phyloP scores from a whole-genome alignment of 2,797 vertebrate species.

The Sebastes reedi region DNA sequence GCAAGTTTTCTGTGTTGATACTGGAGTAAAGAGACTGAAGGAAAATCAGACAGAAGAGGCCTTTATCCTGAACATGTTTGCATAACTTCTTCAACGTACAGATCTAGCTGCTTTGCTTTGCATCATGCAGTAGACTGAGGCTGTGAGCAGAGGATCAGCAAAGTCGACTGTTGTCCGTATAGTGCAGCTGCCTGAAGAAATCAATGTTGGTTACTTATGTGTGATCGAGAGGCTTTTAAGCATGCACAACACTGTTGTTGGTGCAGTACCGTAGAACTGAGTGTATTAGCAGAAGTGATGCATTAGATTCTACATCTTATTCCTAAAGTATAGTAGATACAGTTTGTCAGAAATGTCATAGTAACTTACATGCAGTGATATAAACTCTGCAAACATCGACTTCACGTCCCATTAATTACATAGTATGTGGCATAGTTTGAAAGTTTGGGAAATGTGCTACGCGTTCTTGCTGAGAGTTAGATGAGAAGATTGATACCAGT shows the following conservation, averaged over 20 bases:
- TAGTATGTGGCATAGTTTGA: background rate
- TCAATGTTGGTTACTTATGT: conserved; percentile 34
- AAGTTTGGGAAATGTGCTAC: background rate
- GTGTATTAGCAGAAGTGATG: background rate
- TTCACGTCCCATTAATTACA: background rate
- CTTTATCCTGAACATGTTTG: background rate
- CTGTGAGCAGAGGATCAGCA: conserved; percentile 9
- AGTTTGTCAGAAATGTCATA: background rate
- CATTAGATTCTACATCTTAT: background rate
- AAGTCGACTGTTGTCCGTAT: conserved; percentile 2
- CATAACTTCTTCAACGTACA: background rate
- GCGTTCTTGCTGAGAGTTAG: background rate
- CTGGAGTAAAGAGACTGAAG: background rate
- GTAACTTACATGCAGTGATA: background rate
- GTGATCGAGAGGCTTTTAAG: conserved; percentile 49
- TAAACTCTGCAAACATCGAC: background rate
- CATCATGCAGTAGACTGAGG: background rate
- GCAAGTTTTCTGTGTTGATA: conserved; percentile 1
- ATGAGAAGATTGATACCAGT: background rate
- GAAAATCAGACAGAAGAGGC: background rate
- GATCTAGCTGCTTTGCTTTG: background rate
- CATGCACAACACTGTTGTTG: conserved; percentile 12
- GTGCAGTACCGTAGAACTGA: background rate
- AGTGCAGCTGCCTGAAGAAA: conserved; percentile 30
- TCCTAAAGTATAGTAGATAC: background rate